Base-by-base conservation (phyloP, 92 coral and sea anemone genomes). In the Siderastrea siderea region DNA sequence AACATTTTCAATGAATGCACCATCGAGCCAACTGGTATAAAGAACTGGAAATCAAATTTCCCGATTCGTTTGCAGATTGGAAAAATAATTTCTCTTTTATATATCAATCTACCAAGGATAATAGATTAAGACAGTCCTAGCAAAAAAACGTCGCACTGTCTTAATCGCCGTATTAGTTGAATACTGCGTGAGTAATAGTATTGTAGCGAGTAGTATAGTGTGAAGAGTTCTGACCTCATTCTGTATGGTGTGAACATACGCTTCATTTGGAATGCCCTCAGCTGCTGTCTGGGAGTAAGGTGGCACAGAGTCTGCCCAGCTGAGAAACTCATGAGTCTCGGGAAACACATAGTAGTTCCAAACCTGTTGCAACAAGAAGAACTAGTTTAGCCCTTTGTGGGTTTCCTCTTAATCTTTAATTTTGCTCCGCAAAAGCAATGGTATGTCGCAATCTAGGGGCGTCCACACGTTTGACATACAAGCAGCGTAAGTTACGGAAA, bases 231-330 rank as follows among this genome's bases (percentile, higher is more conserved):
- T 58, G 61, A 89, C 98, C 97, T 97, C 98, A 84, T 97, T 97
- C 87, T 94, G 92, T 61, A 95, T 90, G 10, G 99, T 97, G 89
- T 95, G 99, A 38, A 97, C 99, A 70, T 95, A 97, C 7, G 99
- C 97, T 83, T 95, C 97, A 78, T 95, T 96, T 17, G 99, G 99
- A 55, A 97, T 97, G 49, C 99, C 99, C 72, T 96, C 99, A 17
- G 98, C 99, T 13, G 94, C 98, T n/a, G 99, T 96, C 95, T 96
- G 98, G 3, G 98, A 94, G 88, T 97, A 96, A 1, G 99, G 98
- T 14, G 96, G 99, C 13, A 97, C 90, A 59, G 96, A 94, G 26
- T 95, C 99, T 65, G 87, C 92, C 99, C 99, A 97, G 88, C 86
- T 96, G 48, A 93, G 67, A 52, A 97, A 97, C 90, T 97, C 98